Base-by-base conservation (phyloP, 2,113 vertebrate genomes). In the Steatornis caripensis region DNA sequence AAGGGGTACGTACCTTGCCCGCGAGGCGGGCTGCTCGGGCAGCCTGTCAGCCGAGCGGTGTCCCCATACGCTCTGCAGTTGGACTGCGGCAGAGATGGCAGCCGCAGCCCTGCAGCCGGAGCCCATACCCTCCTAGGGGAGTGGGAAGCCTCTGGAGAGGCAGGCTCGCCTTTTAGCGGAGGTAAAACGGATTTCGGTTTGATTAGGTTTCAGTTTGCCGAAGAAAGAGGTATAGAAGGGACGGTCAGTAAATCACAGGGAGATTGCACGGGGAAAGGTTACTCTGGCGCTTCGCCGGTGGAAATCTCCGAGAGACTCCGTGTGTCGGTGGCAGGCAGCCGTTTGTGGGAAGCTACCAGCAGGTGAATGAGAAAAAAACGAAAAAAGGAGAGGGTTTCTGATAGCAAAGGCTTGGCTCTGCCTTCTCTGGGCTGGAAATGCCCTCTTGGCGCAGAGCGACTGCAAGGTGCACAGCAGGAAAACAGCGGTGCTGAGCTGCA, bases 141-240 rank as follows among this genome's bases (percentile, higher is more conserved):
- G 10, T 7, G 0, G 21, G 27, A 20, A n/a, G 22, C 19, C 34
- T 79, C 9, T 27, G 1, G 12, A 0, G 6, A 48, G 62, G 27
- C 1, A n/a, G 57, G 45, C 43, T 72, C 11, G 1, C 45, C 53
- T n/a, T 22, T 19, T 62, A 3, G 27, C 1, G 15, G 41, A 54
- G 2, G 4, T 4, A 29, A 26, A 72, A 16, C 1, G 4, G 10
- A 46, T 51, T 54, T 75, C 15, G 0, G 5, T 20, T 23, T 11
- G 27, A 49, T 49, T 32, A 58, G 24, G 23, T 48, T 58, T 41
- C 46, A 29, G 17, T 16, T 10, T 51, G 75, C 58, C 2, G 2
- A 66, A 48, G 49, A 2, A 46, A 51, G 36, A 68, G 19, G 18
- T 4, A 37, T 18, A 17, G 41, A 41, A 49, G 15, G 41, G 45